A percentile compares a stretch with the other conserved stretches of the same genome.
phyloP scores from a whole-genome alignment of 1,140 invertebrate species.

The Mercenaria mercenaria region DNA sequence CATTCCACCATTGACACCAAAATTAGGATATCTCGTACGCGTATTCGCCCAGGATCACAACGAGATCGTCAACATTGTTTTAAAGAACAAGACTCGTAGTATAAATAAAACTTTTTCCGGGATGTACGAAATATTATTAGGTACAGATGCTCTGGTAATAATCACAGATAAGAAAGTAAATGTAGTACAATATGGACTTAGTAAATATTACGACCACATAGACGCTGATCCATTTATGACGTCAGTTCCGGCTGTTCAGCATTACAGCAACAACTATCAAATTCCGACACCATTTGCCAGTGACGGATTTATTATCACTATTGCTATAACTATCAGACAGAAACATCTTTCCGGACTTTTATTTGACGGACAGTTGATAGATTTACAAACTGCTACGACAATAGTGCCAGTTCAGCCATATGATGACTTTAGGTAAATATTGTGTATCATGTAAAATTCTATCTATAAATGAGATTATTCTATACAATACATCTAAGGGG shows the following conservation, averaged over 20 bases:
- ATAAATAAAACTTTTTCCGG: background rate
- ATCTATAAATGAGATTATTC: too few relatives aligned
- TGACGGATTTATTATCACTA: background rate
- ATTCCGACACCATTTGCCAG: background rate
- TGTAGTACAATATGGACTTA: background rate
- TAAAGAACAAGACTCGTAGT: background rate
- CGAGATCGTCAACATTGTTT: background rate
- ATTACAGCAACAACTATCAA: background rate
- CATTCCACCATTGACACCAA: background rate
- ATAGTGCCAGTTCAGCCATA: too few relatives aligned
- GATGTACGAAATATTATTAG: background rate
- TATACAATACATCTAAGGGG: too few relatives aligned
- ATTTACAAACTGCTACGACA: too few relatives aligned
- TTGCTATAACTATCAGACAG: background rate
- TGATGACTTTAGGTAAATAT: too few relatives aligned
- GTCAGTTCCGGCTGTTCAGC: background rate
- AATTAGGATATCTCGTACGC: background rate
- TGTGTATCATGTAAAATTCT: too few relatives aligned
- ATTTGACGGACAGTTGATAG: background rate
- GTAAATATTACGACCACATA: background rate
- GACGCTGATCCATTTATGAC: background rate
- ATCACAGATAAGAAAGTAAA: background rate
- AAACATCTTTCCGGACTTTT: background rate
- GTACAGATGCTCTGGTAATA: background rate
- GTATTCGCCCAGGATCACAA: background rate